Evolutionary conservation across 2,888 invertebrate species (phyloP), one percentile per base, ranked within the genome.

Genomic region (Campoplex nolae): DNA sequence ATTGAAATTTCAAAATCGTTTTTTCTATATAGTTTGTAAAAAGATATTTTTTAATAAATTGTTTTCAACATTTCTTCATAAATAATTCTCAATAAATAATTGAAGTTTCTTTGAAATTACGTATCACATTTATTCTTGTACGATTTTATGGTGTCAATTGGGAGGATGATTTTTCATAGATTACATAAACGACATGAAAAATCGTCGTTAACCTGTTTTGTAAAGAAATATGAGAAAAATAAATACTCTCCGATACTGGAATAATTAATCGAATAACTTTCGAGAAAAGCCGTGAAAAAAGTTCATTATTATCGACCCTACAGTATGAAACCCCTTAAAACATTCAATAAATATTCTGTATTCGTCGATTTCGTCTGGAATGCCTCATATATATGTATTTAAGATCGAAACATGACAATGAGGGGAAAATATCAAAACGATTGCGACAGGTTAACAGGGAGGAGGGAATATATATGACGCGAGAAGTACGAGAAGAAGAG

Each of bases 371-470:
- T 2, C n/a, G 35, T n/a, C 13, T 74, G 38, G 73, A 74, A 38
- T 18, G 73, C n/a, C 73, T 11, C 23, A 11, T 38, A 23, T 7
- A 56, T n/a, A 56, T 58, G n/a, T 67, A 67, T 42, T 81, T 18
- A 65, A 58, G 28, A 71, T 78, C 54, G 73, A 78, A 74, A 58
- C 45, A 71, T 71, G 70, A 68, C 45, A 45, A 75, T 35, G 70
- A 62, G 75, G 73, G 80, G 70, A 62, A 45, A 48, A 68, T 75
- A 70, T 87, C 89, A 89, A 88, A 90, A 87, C 88, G 89, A 90
- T 92, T 89, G 87, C 89, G 84, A 88, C 84, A 89, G 85, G 83
- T 76, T 16, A 78, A 51, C 18, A 18, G 32, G n/a, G n/a, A 79
- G 13, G 78, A 70, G 56, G 75, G 83, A 68, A 70, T 89, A 89